Conservation (phyloP, 2,797 vertebrate genomes). For the Sylvilagus floridanus region DNA sequence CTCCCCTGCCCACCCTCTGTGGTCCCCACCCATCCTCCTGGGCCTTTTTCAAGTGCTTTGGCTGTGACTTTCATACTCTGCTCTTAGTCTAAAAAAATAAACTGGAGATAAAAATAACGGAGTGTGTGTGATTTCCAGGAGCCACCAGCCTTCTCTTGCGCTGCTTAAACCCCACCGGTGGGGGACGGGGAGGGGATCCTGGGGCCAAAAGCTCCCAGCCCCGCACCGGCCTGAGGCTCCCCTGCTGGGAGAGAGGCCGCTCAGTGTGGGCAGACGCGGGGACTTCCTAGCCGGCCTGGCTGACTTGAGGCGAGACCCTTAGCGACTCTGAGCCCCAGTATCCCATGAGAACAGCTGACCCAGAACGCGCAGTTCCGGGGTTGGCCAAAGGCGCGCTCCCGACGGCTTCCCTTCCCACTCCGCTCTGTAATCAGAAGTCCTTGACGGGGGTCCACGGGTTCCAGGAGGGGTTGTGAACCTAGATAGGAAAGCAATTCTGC, state of each 20-base stretch:
- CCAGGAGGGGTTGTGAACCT: conserved; percentile 19
- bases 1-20: conserved; percentile 74
- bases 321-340: not conserved
- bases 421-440: not conserved
- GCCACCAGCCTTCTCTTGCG: not conserved
- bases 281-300: not conserved
- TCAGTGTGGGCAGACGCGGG: not conserved
- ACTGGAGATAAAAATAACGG: conserved; percentile 85
- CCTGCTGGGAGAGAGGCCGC: not conserved
- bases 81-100: conserved; percentile 90
- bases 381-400: not conserved
- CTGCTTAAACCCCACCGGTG: not conserved
- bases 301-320: not conserved
- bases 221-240: not conserved
- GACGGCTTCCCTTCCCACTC: not conserved
- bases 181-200: not conserved
- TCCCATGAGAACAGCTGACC: not conserved
- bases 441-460: conserved; percentile 42
- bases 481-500: not conserved
- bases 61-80: conserved; percentile 91
- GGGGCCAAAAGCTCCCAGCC: not conserved
- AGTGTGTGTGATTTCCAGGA: conserved; percentile 75
- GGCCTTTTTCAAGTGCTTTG: conserved; percentile 89
- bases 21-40: conserved; percentile 76
- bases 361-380: not conserved